Base-by-base conservation (phyloP, 2,113 vertebrate genomes). In the Neolamprologus devosi region DNA sequence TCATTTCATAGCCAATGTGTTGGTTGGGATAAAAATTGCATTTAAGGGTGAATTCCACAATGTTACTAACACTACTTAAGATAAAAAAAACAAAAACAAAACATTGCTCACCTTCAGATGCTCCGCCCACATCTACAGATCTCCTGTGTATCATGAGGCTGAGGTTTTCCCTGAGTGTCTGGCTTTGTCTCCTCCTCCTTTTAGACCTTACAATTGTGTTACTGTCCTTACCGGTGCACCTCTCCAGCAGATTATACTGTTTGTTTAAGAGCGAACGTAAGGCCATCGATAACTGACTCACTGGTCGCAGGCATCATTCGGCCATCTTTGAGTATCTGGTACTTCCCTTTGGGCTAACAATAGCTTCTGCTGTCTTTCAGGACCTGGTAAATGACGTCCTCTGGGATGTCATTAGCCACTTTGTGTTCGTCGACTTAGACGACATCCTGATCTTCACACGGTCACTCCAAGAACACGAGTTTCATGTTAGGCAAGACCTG, bases 1-100 rank as follows among this genome's bases (percentile, higher is more conserved):
- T 35, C 16, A 4, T 63, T 63, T 33, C 0, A 0, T 7, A 1
- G 35, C 30, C 30, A 35, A 2, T 35, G 58, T 35, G 0, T 7
- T 63, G 28, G 5, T 63, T 63, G 58, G 16, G 28, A 33, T 33
- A 2, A 63, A 33, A 63, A 63, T 1, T 63, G 58, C 9, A 63
- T 63, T 11, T 63, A 19, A 33, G 16, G 28, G 28, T 63, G 28
- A 33, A 19, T 33, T 63, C 28, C 16, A 33, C 16, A 60, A 33
- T 33, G 57, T 60, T 30, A 60, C 0, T 63, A 63, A 63, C 5
- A 63, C 28, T 63, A 63, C 58, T 63, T 63, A 33, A 60, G 55
- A 58, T 57, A 2, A 23, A 26, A 55, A 28, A 23, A 23, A 13
- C 2, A 4, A 13, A 2, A 5, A 16, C 2, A 4, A 58, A 17